Percentiles rank a stretch among this genome's conserved stretches.
These are phyloP conservation scores for Lithobates sylvaticus DNA, from an alignment of 2,797 vertebrate species.

Conservation along the genomic window DNA sequence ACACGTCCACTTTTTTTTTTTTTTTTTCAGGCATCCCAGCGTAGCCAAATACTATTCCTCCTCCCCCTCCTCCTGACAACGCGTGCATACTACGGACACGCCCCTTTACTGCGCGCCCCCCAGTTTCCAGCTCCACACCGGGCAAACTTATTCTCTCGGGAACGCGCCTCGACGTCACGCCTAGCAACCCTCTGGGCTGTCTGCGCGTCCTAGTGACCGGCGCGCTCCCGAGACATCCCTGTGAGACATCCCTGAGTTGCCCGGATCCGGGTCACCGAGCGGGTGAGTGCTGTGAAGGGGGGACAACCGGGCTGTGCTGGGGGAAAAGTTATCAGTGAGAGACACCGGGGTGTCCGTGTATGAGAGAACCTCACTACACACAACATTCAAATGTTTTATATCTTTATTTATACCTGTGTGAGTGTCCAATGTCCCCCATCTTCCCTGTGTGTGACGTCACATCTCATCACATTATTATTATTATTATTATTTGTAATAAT, in stretches of 20 bases:
- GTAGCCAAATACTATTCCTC: too few species aligned
- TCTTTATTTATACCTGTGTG: neutral
- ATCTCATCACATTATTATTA: too few species aligned
- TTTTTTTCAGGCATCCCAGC: too few species aligned
- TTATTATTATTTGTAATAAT: too few species aligned
- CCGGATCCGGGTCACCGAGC: neutral
- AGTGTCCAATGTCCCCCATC: too few species aligned
- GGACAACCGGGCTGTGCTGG: neutral
- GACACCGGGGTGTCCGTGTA: too few species aligned
- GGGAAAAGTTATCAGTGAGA: neutral
- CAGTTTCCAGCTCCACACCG: neutral
- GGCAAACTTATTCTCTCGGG: neutral
- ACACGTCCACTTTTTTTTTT: too few species aligned
- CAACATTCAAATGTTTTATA: neutral
- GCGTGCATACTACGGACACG: neutral
- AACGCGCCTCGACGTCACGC: constrained; percentile 17
- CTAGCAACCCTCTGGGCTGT: constrained; percentile 59
- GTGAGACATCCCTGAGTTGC: neutral
- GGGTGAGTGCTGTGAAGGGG: neutral
- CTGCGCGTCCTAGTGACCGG: constrained; percentile 62
- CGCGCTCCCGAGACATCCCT: neutral
- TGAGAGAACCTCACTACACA: too few species aligned
- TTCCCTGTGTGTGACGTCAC: too few species aligned
- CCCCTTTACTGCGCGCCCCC: neutral
- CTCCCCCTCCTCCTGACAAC: too few species aligned